These are phyloP conservation scores for Manis pentadactyla DNA, from an alignment of 2,797 vertebrate species.

Conservation along the genomic window DNA sequence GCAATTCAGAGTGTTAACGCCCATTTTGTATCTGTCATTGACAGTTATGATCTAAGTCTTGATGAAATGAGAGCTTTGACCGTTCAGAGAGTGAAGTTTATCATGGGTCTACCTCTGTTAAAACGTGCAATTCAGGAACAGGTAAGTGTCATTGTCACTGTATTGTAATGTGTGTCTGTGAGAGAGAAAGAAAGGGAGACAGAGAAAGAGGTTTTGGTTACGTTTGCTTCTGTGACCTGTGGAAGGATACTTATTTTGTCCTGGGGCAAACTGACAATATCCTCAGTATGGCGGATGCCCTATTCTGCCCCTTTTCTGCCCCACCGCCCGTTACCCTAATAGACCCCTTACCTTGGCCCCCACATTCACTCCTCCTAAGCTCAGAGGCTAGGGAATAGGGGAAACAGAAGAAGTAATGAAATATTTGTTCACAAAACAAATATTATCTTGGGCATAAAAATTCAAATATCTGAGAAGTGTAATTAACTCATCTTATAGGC, in stretches of 20 bases:
- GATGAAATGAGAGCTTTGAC: conserved; percentile 85
- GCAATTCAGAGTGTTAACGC: not conserved
- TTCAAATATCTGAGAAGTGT: conserved; percentile 40
- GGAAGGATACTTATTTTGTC: not conserved
- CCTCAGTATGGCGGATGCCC: accelerated
- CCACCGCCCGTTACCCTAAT: not conserved
- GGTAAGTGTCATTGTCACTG: conserved; percentile 70
- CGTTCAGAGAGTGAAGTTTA: conserved; percentile 81
- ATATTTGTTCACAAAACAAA: not conserved
- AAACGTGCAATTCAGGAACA: conserved; percentile 82
- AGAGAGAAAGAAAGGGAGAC: not conserved
- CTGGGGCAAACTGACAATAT: not conserved
- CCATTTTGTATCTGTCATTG: not conserved
- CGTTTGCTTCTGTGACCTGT: not conserved
- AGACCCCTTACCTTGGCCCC: not conserved
- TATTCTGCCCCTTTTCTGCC: not conserved
- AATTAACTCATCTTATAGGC: not conserved
- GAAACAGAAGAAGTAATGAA: not conserved
- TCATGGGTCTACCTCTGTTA: conserved; percentile 77
- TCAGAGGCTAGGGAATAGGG: not conserved
- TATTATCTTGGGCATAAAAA: not conserved
- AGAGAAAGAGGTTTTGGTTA: not conserved
- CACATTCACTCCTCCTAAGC: not conserved
- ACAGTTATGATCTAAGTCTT: conserved; percentile 84
- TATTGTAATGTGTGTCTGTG: not conserved